Evolutionary conservation across 2,113 vertebrate species (phyloP).

Genomic region (Daubentonia madagascariensis): DNA sequence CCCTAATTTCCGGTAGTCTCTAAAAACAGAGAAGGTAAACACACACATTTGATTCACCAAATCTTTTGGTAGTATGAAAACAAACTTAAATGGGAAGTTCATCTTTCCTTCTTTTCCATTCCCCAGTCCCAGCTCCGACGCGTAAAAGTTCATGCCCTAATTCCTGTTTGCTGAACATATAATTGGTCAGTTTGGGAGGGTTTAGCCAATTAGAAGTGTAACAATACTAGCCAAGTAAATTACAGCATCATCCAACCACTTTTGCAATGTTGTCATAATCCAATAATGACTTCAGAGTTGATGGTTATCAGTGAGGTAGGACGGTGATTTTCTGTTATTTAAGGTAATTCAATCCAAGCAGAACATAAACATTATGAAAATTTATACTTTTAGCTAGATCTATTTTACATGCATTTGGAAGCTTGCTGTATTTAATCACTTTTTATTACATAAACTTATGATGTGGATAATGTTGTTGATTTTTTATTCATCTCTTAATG

Average conservation of each 20-base stretch:
- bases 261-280: slow-evolving; percentile 11
- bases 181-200: background rate
- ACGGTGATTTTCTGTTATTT: slow-evolving; percentile 56
- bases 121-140: background rate
- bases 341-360: slow-evolving; percentile 53
- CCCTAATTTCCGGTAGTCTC: background rate
- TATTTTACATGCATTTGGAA: slow-evolving; percentile 60
- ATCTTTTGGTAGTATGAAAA: background rate
- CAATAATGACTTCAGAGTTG: background rate
- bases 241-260: background rate
- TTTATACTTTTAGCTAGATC: slow-evolving; percentile 45
- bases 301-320: slow-evolving; percentile 43
- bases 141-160: background rate
- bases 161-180: background rate
- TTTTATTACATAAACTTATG: slow-evolving; percentile 74
- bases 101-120: background rate
- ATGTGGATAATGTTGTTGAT: slow-evolving; percentile 67
- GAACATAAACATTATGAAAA: slow-evolving; percentile 64
- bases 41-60: background rate
- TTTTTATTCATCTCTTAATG: slow-evolving; percentile 69
- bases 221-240: background rate
- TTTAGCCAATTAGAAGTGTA: background rate
- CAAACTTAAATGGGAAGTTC: background rate
- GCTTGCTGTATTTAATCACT: slow-evolving; percentile 64
- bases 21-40: slow-evolving; percentile 2